A percentile compares a stretch with the other conserved stretches of the same genome.
phyloP scores from a whole-genome alignment of 2,888 invertebrate genomes.

The Phasia obesa region DNA sequence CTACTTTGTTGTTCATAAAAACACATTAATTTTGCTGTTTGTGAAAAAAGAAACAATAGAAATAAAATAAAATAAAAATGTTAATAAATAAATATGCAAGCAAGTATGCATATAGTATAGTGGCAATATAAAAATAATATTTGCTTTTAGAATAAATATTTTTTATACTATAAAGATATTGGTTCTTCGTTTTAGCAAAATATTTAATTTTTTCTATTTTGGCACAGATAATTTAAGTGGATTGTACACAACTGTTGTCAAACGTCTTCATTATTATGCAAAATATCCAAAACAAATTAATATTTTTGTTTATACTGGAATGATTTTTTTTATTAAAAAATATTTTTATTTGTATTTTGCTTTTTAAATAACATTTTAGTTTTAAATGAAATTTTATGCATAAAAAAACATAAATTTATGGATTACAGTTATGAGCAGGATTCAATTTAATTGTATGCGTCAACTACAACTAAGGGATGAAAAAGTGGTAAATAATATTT shows the following conservation, averaged over 20 bases:
- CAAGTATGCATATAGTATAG: no score
- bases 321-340: not conserved
- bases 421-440: no score
- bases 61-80: not conserved
- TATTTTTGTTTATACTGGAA: not conserved
- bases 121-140: no score
- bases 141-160: no score
- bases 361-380: no score
- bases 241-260: constrained; percentile 52
- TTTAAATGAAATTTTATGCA: no score
- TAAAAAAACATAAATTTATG: no score
- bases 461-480: no score
- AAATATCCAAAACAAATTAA: not conserved
- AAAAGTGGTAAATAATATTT: no score
- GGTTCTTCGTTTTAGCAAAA: no score
- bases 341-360: no score
- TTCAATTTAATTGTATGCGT: no score
- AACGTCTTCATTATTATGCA: constrained; percentile 54
- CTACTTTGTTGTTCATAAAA: not conserved
- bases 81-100: constrained; percentile 8
- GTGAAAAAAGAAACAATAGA: constrained; percentile 1
- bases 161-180: constrained; percentile 9
- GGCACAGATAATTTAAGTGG: constrained; percentile 47
- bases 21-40: not conserved
- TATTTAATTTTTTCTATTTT: constrained; percentile 26